Percentiles rank a stretch among this genome's conserved stretches.
Evolutionary conservation across 2,113 vertebrate species (phyloP).

Genomic region (Dipodomys spectabilis): DNA sequence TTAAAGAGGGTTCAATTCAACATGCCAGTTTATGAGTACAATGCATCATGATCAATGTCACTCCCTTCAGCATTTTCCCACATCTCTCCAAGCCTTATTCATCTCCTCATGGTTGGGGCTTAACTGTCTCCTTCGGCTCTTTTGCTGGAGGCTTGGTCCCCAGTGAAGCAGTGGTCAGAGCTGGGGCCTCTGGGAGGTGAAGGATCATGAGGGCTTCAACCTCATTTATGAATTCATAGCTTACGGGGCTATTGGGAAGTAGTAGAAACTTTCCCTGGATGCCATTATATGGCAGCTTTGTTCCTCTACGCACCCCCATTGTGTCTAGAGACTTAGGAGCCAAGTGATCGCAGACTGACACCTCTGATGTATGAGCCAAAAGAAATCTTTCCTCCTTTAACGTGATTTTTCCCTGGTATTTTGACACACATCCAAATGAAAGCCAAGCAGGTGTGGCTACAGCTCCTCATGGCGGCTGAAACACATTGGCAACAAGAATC

Average conservation of each 20-base stretch:
- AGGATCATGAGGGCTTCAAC: neutral
- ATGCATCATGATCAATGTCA: too few species aligned
- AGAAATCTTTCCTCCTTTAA: neutral
- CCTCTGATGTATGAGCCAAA: neutral
- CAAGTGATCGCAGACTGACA: neutral
- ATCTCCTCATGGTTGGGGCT: neutral
- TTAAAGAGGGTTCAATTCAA: too few species aligned
- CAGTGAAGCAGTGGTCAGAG: neutral
- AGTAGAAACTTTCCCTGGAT: neutral
- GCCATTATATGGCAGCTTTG: neutral
- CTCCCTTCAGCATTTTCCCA: too few species aligned
- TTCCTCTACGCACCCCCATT: neutral
- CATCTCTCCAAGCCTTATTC: too few species aligned
- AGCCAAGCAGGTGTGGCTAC: neutral
- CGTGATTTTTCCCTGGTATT: neutral
- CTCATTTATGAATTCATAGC: too few species aligned
- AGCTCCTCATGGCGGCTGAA: neutral
- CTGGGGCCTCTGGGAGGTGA: too few species aligned
- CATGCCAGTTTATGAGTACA: too few species aligned
- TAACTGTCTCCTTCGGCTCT: neutral
- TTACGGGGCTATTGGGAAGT: neutral
- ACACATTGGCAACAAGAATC: neutral
- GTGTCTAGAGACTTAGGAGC: neutral
- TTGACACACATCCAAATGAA: neutral
- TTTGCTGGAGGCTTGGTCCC: neutral